phyloP scores from a whole-genome alignment of 2,888 invertebrate genomes.

The Nomada fabriciana region DNA sequence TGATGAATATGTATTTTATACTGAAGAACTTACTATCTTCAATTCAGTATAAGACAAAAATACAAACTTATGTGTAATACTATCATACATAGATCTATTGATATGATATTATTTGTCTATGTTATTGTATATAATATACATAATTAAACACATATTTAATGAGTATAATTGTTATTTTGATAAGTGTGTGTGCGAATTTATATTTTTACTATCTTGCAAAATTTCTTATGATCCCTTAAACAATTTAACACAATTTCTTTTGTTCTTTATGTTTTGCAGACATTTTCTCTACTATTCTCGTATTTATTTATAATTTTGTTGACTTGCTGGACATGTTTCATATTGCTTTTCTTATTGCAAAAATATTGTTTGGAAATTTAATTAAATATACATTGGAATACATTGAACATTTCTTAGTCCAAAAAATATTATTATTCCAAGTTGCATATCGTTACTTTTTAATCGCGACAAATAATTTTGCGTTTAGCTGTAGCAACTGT shows the following conservation, averaged over 20 bases:
- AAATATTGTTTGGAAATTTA: slow-evolving; percentile 32
- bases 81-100: slow-evolving; percentile 70
- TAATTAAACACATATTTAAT: slow-evolving; percentile 72
- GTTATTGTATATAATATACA: slow-evolving; percentile 74
- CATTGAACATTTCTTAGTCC: slow-evolving; percentile 3
- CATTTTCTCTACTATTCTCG: slow-evolving; percentile 1
- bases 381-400: background rate
- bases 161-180: slow-evolving; percentile 67
- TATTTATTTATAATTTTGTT: slow-evolving; percentile 25
- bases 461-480: background rate
- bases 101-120: slow-evolving; percentile 72
- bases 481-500: background rate
- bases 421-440: slow-evolving; percentile 28
- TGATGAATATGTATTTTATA: slow-evolving; percentile 61
- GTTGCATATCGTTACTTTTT: slow-evolving; percentile 17
- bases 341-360: background rate
- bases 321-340: slow-evolving; percentile 22
- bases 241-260: slow-evolving; percentile 25
- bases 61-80: slow-evolving; percentile 72
- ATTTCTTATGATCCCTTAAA: slow-evolving; percentile 37
- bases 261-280: slow-evolving; percentile 11
- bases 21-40: slow-evolving; percentile 65
- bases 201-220: slow-evolving; percentile 51
- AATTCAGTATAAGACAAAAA: slow-evolving; percentile 69
- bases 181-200: slow-evolving; percentile 38